A percentile compares a stretch with the other conserved stretches of the same genome.
Evolutionary conservation across 2,797 vertebrate species (phyloP).

Genomic region (Sphenodon punctatus): DNA sequence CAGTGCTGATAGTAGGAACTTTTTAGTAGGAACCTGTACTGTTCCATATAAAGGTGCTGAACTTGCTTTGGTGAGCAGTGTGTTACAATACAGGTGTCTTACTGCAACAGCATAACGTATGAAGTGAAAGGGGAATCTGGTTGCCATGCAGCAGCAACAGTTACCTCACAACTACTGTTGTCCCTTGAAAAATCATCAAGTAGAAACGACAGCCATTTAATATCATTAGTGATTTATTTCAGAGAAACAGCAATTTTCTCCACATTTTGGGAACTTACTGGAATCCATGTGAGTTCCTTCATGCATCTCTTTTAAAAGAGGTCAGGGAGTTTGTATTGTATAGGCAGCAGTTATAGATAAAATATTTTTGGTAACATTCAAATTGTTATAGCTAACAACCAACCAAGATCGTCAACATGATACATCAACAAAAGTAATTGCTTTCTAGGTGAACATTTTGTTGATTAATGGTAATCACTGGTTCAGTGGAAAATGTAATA

Average conservation of each 20-base stretch:
- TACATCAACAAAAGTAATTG: neutral
- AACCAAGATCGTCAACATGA: neutral
- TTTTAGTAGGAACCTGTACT: neutral
- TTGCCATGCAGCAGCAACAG: neutral
- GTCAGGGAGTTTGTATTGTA: neutral
- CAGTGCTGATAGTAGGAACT: neutral
- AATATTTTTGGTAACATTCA: neutral
- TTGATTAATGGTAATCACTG: neutral
- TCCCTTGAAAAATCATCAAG: conserved; percentile 19
- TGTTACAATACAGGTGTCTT: neutral
- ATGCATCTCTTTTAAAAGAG: neutral
- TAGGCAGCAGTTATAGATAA: fast-evolving
- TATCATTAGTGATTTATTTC: neutral
- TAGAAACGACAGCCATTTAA: conserved; percentile 13
- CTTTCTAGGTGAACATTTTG: neutral
- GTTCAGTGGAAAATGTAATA: conserved; percentile 14
- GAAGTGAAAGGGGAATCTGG: neutral
- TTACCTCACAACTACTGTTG: conserved; percentile 9
- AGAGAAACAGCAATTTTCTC: neutral
- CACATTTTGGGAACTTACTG: neutral
- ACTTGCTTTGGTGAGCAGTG: neutral
- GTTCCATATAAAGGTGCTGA: neutral
- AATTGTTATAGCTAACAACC: neutral
- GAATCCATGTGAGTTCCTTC: neutral
- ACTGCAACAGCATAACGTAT: neutral